phyloP scores from a whole-genome alignment of 2,797 vertebrate genomes.

The Echiichthys vipera region DNA sequence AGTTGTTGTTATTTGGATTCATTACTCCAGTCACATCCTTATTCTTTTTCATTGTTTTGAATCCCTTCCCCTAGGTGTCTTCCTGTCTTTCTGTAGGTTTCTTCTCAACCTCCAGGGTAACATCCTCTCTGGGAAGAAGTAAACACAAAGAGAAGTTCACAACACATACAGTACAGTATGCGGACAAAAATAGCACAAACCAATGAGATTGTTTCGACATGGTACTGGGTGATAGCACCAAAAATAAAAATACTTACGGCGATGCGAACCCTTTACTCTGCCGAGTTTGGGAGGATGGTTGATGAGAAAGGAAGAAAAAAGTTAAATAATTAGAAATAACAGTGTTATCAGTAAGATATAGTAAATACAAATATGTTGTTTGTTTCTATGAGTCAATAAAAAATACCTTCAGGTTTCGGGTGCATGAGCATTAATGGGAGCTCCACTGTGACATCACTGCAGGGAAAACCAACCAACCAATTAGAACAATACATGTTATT shows the following conservation, averaged over 20 bases:
- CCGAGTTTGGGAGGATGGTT: conserved; percentile 1
- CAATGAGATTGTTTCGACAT: neutral
- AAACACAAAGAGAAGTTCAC: conserved; percentile 22
- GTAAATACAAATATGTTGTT: neutral
- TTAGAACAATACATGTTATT: conserved; percentile 10
- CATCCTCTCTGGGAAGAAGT: conserved; percentile 48
- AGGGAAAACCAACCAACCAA: conserved; percentile 43
- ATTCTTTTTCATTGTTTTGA: conserved; percentile 18
- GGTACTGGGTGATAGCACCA: neutral
- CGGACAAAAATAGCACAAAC: neutral
- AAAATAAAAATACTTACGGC: conserved; percentile 62
- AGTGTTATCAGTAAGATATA: neutral
- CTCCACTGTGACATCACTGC: conserved; percentile 90
- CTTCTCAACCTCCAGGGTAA: conserved; percentile 49
- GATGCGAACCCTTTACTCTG: conserved; percentile 66
- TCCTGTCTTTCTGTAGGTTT: conserved; percentile 32
- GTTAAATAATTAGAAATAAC: neutral
- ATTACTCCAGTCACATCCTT: conserved; percentile 9
- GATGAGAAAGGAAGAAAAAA: conserved; percentile 16
- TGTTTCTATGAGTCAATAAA: neutral
- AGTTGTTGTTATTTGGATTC: conserved; percentile 11
- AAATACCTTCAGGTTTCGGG: conserved; percentile 88
- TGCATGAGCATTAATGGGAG: conserved; percentile 91
- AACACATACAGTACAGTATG: neutral
- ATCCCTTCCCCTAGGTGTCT: conserved; percentile 14